Evolutionary conservation across 2,888 invertebrate species (phyloP), one percentile per base, ranked within the genome.

Genomic region (Cristatella mucedo): DNA sequence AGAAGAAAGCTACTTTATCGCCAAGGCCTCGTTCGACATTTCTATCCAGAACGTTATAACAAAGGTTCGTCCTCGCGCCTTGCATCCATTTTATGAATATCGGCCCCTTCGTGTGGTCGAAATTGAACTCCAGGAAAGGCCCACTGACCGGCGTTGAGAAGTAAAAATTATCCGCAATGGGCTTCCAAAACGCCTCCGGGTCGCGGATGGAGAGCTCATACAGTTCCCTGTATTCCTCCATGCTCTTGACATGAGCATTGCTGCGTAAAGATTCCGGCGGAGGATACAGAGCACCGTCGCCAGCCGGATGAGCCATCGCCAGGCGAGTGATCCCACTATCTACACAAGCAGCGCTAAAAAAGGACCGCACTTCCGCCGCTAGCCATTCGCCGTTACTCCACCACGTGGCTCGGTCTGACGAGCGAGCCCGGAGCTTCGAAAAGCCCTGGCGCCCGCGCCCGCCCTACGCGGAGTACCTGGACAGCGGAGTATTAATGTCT

Each of bases 41-140:
- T 47, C 83, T 76, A 68, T 97, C 95, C 52, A 97, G 70, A 38
- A 85, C 73, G 70, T 97, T 97, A 69, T 87, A 97, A 62, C 84
- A 85, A 47, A 95, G 77, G 66, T 97, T 97, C 29, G 93, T 95
- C 26, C 80, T 77, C 3, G 84, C 84, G 7, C 87, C 93, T 55
- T 84, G 81, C 78, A 97, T 77, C 83, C 89, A 97, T 67, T 83
- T 85, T 33, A 86, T 79, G 53, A 74, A 82, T 52, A 97, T 78
- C 9, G 81, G 80, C 37, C 95, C 95, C 63, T 85, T 80, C 48
- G 73, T 47, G 36, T 79, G 66, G 65, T 95, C 80, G 61, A 95
- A 93, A 68, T 93, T 95, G 66, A 80, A 91, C 9, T 79, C 76
- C 55, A 82, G 72, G 60, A 87, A 83, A 49, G 78, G 77, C 44